These are phyloP conservation scores for Cromileptes altivelis DNA, from an alignment of 2,113 vertebrate species.

Conservation along the genomic window DNA sequence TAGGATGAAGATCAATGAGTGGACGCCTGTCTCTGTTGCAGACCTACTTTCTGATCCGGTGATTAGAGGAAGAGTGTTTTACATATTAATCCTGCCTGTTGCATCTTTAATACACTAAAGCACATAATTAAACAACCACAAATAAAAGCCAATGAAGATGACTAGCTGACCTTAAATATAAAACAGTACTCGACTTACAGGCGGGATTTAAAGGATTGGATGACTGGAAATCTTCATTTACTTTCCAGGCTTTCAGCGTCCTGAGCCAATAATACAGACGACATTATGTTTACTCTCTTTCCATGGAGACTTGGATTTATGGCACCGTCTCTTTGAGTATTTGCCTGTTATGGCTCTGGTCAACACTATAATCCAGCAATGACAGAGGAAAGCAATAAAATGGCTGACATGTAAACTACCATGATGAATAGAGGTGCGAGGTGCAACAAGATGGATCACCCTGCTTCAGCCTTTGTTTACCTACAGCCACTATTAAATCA, in stretches of 20 bases:
- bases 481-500: slow-evolving; percentile 44
- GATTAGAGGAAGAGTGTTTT: slow-evolving; percentile 1
- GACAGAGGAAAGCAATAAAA: slow-evolving; percentile 46
- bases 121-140: background rate
- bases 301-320: slow-evolving; percentile 53
- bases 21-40: background rate
- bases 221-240: slow-evolving; percentile 24
- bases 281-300: slow-evolving; percentile 24
- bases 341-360: slow-evolving; percentile 33
- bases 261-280: slow-evolving; percentile 18
- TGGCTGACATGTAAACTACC: slow-evolving; percentile 58
- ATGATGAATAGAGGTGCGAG: slow-evolving; percentile 44
- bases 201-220: background rate
- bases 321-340: slow-evolving; percentile 18
- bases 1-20: background rate
- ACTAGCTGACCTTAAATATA: background rate
- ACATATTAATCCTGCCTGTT: background rate
- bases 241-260: slow-evolving; percentile 44
- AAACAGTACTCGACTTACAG: background rate
- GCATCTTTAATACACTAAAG: background rate
- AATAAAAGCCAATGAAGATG: slow-evolving; percentile 12
- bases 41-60: background rate
- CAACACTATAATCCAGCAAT: slow-evolving; percentile 42
- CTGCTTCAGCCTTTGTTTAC: slow-evolving; percentile 55
- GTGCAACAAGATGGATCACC: slow-evolving; percentile 46